phyloP scores from a whole-genome alignment of 2,113 vertebrate species.

The Xiphorhynchus elegans region DNA sequence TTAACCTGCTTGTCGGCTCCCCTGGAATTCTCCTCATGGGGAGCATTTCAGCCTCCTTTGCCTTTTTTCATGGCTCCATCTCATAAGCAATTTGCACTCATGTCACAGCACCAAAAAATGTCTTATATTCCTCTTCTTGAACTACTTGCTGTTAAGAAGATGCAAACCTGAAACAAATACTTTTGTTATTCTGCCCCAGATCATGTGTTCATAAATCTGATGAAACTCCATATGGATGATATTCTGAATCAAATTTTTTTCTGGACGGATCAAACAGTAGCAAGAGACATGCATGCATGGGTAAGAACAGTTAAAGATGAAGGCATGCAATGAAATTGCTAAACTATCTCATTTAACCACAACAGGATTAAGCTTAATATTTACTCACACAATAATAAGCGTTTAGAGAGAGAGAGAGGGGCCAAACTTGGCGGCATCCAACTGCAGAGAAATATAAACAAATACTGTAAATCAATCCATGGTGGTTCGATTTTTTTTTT shows the following conservation, averaged over 20 bases:
- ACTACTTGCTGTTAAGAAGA: background rate
- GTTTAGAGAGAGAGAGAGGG: background rate
- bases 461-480: background rate
- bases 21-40: background rate
- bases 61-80: background rate
- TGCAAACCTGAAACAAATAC: background rate
- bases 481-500: background rate
- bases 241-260: background rate
- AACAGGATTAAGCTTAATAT: background rate
- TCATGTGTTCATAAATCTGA: background rate
- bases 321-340: background rate
- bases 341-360: conserved; percentile 10
- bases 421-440: background rate
- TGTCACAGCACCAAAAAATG: background rate
- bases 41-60: background rate
- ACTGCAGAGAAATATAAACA: background rate
- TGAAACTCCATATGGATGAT: background rate
- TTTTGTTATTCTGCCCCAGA: background rate
- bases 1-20: fast-evolving
- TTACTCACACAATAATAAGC: background rate
- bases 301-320: background rate
- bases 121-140: background rate
- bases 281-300: background rate
- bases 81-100: background rate
- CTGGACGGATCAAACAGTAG: background rate